Evolutionary conservation across 2,888 invertebrate species (phyloP), one percentile per base, ranked within the genome.

Genomic region (Troilus luridus): DNA sequence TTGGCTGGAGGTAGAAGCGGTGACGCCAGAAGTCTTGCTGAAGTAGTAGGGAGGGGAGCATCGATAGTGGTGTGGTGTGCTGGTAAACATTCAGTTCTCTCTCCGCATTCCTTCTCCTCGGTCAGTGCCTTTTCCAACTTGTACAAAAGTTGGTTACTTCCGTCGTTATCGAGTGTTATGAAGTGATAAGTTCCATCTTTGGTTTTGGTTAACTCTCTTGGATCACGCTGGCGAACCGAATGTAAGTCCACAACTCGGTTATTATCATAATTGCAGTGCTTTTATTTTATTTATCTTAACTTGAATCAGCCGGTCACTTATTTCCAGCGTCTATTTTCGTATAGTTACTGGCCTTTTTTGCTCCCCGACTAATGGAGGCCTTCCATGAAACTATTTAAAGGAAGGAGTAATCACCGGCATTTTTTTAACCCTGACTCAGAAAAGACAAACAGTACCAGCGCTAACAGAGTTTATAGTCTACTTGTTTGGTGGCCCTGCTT

Each of bases 61-160:
- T 89, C 89, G 89, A 89, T 89, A 89, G 62, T 64, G 19, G 89
- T 64, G 89, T 64, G 89, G 41, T 41, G 41, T 41, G 41, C 41
- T 41, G 41, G 89, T 89, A 89, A 89, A 89, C 89, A 89, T 85
- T 89, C 89, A 89, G 89, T 89, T 64, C 41, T 19, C 62, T 54
- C 89, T 89, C 64, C 19, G 89, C 89, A 89, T 89, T 89, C 89
- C 89, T 17, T 64, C 89, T 85, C 56, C 56, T 85, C 85, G 85
- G 85, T 85, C 14, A 56, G 85, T 58, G 85, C 12, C n/a, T 12
- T 3, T 56, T 56, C 56, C 56, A n/a, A 8, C n/a, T 58, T 85
- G 11, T 56, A 21, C 56, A 58, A n/a, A n/a, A 56, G 85, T 56
- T 85, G n/a, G 19, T 56, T n/a, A 17, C 5, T 11, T 58, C 85